These are phyloP conservation scores for Clistopyga incitator DNA, from an alignment of 2,888 invertebrate species.

Conservation along the genomic window DNA sequence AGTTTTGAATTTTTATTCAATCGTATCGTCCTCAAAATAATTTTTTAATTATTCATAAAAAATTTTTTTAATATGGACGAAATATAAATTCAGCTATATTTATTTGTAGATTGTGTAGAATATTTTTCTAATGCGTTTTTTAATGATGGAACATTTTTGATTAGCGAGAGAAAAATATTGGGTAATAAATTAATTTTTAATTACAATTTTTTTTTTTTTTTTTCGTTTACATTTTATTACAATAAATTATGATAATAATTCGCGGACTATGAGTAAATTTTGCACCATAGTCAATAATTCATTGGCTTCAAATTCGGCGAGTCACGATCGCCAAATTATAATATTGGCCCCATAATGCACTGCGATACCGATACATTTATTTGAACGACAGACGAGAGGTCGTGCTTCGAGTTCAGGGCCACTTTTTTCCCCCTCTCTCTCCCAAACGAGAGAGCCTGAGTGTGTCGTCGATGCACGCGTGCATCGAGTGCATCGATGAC, in stretches of 20 bases:
- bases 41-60: background rate
- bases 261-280: background rate
- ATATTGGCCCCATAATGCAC: background rate
- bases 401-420: conserved; percentile 62
- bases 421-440: conserved; percentile 27
- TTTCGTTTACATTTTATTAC: background rate
- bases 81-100: no score
- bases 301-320: background rate
- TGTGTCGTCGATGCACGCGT: conserved; percentile 35
- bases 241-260: background rate
- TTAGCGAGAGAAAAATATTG: no score
- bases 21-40: background rate
- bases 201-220: background rate
- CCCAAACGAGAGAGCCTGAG: background rate
- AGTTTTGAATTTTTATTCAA: conserved; percentile 81
- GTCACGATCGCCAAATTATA: background rate
- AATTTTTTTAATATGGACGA: background rate
- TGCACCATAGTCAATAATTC: conserved; percentile 7
- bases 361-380: conserved; percentile 28
- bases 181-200: no score
- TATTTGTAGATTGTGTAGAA: no score
- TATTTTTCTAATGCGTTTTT: no score
- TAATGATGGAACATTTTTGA: no score
- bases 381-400: conserved; percentile 57
- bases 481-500: conserved; percentile 32